Percentiles rank a stretch among this genome's conserved stretches.
phyloP scores from a whole-genome alignment of 2,888 invertebrate genomes.

The Tetanocera ferruginea region DNA sequence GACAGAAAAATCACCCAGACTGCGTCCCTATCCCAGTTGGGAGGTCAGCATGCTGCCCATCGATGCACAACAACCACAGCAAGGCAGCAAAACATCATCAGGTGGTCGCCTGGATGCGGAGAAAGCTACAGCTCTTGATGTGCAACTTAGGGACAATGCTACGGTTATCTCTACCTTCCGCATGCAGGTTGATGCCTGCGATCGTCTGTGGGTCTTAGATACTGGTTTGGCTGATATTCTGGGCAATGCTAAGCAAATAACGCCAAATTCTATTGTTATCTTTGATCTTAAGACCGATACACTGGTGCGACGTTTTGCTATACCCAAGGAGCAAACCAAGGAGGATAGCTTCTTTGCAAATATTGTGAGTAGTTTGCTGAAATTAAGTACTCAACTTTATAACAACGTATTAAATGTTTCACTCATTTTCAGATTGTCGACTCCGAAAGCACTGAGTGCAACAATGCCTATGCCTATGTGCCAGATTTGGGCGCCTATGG shows the following conservation, averaged over 20 bases:
- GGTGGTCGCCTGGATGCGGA: conserved; percentile 65
- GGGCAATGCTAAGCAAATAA: conserved; percentile 76
- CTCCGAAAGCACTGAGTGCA: conserved; percentile 77
- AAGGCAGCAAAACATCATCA: conserved; percentile 56
- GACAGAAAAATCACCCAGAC: conserved; percentile 77
- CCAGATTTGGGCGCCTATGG: conserved; percentile 84
- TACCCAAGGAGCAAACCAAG: conserved; percentile 78
- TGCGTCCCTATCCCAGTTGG: conserved; percentile 84
- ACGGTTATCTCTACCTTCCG: conserved; percentile 82
- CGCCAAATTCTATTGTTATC: conserved; percentile 75
- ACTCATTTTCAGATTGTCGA: conserved; percentile 76
- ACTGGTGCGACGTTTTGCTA: conserved; percentile 77
- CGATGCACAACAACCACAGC: conserved; percentile 69
- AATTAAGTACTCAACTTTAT: background rate
- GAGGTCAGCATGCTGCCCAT: conserved; percentile 82
- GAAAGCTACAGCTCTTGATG: conserved; percentile 68
- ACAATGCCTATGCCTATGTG: conserved; percentile 82
- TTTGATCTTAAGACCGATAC: conserved; percentile 83
- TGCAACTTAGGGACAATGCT: conserved; percentile 72
- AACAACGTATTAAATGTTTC: background rate
- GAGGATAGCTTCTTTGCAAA: conserved; percentile 86
- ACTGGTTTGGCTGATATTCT: conserved; percentile 83
- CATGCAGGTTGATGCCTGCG: conserved; percentile 80
- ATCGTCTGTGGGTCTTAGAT: conserved; percentile 87
- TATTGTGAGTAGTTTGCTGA: conserved; percentile 73